These are phyloP conservation scores for Elymnias hypermnestra DNA, from an alignment of 1,140 invertebrate genomes.

Conservation along the genomic window DNA sequence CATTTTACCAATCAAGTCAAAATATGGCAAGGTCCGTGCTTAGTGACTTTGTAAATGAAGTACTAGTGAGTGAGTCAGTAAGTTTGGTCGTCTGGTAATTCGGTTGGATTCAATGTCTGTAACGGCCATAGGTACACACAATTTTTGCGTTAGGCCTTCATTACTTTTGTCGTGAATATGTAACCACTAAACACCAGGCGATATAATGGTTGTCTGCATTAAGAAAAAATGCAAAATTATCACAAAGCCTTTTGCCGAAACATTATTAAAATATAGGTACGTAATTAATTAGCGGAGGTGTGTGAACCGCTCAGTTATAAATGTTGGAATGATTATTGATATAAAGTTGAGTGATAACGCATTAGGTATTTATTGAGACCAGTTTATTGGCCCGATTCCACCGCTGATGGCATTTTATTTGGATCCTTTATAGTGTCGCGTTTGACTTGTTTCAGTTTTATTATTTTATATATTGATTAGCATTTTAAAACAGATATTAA, in stretches of 20 bases:
- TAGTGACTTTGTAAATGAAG: too few relatives aligned
- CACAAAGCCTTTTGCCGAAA: background rate
- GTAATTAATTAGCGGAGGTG: constrained; percentile 44
- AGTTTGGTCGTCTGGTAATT: too few relatives aligned
- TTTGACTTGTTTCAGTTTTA: constrained; percentile 10
- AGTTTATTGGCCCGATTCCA: constrained; percentile 13
- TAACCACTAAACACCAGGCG: too few relatives aligned
- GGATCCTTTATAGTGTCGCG: background rate
- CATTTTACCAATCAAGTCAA: too few relatives aligned
- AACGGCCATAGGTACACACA: too few relatives aligned
- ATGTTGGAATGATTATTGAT: constrained; percentile 26
- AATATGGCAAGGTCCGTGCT: too few relatives aligned
- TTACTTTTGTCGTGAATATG: too few relatives aligned
- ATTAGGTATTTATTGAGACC: constrained; percentile 28
- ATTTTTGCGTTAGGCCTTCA: too few relatives aligned
- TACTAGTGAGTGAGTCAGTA: too few relatives aligned
- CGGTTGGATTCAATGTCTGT: too few relatives aligned
- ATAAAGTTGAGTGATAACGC: constrained; percentile 32
- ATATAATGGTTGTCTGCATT: too few relatives aligned
- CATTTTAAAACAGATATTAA: constrained; percentile 3
- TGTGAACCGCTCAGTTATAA: constrained; percentile 30
- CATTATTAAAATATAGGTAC: constrained; percentile 16
- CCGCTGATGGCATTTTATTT: constrained; percentile 10
- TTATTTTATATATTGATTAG: constrained; percentile 13
- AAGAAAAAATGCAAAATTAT: background rate